These are phyloP conservation scores for Cataglyphis rosenhaueri DNA, from an alignment of 2,888 invertebrate species.

Conservation along the genomic window DNA sequence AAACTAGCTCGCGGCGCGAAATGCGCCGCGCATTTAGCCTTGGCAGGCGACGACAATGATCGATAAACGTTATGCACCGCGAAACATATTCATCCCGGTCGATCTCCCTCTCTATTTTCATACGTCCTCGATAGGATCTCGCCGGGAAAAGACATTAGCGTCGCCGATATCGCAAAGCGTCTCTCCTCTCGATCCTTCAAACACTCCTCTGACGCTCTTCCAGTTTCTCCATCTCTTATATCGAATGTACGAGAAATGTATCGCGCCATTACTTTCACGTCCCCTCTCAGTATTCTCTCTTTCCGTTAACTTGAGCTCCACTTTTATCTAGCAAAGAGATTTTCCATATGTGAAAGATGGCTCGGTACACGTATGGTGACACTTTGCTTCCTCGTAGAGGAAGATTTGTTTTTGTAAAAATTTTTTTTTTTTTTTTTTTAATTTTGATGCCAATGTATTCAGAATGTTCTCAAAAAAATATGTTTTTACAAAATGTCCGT, in stretches of 20 bases:
- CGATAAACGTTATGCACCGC: slow-evolving; percentile 36
- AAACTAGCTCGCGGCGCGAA: slow-evolving; percentile 37
- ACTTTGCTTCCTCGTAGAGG: background rate
- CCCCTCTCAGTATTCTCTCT: background rate
- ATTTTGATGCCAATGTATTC: too few relatives aligned
- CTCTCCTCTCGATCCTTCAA: slow-evolving; percentile 28
- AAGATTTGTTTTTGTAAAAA: too few relatives aligned
- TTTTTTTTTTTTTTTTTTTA: too few relatives aligned
- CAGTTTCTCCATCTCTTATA: background rate
- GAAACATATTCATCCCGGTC: slow-evolving; percentile 38
- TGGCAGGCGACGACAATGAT: slow-evolving; percentile 37
- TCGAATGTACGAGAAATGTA: slow-evolving; percentile 22
- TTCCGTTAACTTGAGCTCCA: background rate
- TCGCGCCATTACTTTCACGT: slow-evolving; percentile 18
- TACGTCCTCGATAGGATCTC: slow-evolving; percentile 23
- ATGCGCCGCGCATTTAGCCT: background rate
- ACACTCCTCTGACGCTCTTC: slow-evolving; percentile 9
- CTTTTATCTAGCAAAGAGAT: slow-evolving; percentile 24
- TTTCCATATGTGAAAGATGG: slow-evolving; percentile 6
- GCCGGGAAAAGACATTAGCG: slow-evolving; percentile 43
- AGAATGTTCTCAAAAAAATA: too few relatives aligned
- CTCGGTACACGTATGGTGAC: background rate
- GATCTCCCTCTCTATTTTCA: slow-evolving; percentile 28
- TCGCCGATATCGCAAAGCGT: slow-evolving; percentile 17
- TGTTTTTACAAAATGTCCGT: too few relatives aligned